Conservation (phyloP, 2,888 invertebrate species). For the Amblyjoppa fuscipennis region DNA sequence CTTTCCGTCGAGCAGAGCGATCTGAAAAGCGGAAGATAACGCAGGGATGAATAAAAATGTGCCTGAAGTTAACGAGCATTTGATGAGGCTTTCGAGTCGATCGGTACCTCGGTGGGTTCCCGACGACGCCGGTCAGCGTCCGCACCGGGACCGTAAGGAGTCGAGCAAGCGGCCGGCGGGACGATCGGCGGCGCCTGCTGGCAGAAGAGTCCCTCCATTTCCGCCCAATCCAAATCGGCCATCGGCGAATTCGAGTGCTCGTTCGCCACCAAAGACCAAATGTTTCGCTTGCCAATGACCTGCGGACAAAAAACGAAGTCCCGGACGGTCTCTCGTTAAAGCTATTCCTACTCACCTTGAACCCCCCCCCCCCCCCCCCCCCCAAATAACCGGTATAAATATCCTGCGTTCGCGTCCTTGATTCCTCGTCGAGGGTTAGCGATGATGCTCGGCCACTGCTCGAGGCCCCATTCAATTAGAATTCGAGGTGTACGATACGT, state of each 20-base stretch:
- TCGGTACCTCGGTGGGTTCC: constrained; percentile 90
- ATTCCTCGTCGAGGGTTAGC: constrained; percentile 59
- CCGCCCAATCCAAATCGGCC: constrained; percentile 95
- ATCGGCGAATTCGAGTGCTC: constrained; percentile 94
- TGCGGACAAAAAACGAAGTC: constrained; percentile 78
- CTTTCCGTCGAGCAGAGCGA: constrained; percentile 96
- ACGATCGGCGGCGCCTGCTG: constrained; percentile 90
- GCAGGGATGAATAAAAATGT: background rate
- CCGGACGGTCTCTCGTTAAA: constrained; percentile 42
- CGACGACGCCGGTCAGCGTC: constrained; percentile 90
- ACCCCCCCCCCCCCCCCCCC: constrained; percentile 51
- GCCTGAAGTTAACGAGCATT: background rate
- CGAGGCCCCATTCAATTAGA: constrained; percentile 41
- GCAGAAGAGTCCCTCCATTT: constrained; percentile 97
- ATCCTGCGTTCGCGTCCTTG: constrained; percentile 68
- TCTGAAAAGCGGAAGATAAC: constrained; percentile 86
- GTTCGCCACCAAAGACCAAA: constrained; percentile 96
- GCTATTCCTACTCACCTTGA: constrained; percentile 69
- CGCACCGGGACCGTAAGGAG: constrained; percentile 85
- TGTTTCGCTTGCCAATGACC: constrained; percentile 95
- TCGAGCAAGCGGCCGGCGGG: constrained; percentile 85
- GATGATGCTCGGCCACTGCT: constrained; percentile 21
- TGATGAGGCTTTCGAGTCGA: background rate
- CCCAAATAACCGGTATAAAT: constrained; percentile 71
- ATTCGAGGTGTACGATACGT: constrained; percentile 24